phyloP scores from a whole-genome alignment of 2,888 invertebrate species.

The Gastracanthus pulcherrimus region DNA sequence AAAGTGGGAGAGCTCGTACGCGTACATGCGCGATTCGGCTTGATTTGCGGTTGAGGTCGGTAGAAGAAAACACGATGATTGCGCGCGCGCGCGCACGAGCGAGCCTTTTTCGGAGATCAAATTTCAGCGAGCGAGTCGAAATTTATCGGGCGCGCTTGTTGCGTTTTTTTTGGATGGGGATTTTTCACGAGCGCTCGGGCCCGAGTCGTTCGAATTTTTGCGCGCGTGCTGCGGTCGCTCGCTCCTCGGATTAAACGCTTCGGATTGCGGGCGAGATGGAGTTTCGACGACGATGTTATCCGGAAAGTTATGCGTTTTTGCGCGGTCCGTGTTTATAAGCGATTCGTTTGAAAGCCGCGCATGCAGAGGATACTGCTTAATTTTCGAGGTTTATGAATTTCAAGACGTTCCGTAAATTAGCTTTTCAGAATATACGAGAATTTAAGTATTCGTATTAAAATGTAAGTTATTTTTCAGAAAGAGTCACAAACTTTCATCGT shows the following conservation, averaged over 20 bases:
- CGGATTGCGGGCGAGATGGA: background rate
- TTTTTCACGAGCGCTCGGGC: no score
- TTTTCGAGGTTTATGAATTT: background rate
- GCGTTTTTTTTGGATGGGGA: background rate
- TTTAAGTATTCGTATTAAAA: background rate
- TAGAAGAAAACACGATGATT: background rate
- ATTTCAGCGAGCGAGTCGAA: background rate
- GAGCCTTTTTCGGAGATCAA: constrained; percentile 9
- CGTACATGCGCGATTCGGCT: background rate
- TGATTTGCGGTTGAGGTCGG: constrained; percentile 26
- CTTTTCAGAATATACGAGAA: background rate
- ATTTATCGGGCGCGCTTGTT: background rate
- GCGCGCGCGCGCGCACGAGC: no score
- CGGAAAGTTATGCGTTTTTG: background rate
- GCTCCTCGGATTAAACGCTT: background rate
- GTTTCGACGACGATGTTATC: background rate
- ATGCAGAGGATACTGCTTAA: no score
- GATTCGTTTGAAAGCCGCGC: background rate
- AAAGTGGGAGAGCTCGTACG: constrained; percentile 25
- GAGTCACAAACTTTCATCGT: background rate
- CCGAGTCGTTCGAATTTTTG: background rate
- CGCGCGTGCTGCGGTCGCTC: background rate
- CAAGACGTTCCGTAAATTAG: background rate
- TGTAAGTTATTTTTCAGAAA: background rate
- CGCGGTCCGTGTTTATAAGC: background rate